Conservation (phyloP, 2,888 invertebrate genomes). For the Drosophila paucipuncta region DNA sequence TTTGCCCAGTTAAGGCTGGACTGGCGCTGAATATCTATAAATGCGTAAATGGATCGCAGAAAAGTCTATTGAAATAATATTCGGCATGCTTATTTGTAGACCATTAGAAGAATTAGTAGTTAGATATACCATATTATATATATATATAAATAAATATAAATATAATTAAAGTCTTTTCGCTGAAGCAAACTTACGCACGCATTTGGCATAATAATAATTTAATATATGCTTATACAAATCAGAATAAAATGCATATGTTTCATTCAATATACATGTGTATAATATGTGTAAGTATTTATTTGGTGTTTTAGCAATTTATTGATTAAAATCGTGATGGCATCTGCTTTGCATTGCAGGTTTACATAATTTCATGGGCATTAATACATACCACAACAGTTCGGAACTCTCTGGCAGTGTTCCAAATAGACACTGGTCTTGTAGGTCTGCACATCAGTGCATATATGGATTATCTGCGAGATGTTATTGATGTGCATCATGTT, state of each 20-base stretch:
- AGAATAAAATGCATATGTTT: not conserved
- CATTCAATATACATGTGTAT: not conserved
- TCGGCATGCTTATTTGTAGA: not conserved
- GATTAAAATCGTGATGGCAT: not conserved
- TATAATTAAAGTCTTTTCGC: not conserved
- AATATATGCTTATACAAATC: too few species aligned
- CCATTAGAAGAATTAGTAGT: not conserved
- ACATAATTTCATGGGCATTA: not conserved
- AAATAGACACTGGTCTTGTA: slow-evolving; percentile 45
- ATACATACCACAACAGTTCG: slow-evolving; percentile 61
- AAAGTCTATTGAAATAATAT: not conserved
- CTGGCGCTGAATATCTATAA: not conserved
- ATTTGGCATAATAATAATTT: too few species aligned
- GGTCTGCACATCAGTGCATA: slow-evolving; percentile 47
- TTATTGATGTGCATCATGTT: slow-evolving; percentile 27
- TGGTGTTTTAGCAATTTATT: not conserved
- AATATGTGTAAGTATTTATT: not conserved
- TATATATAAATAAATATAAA: not conserved
- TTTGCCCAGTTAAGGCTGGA: not conserved
- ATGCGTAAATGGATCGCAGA: not conserved
- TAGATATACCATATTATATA: not conserved
- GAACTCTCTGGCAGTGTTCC: slow-evolving; percentile 42
- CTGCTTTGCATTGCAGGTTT: not conserved
- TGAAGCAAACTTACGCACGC: not conserved
- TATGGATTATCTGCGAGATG: not conserved